Percentiles rank a stretch among this genome's conserved stretches.
Conservation (phyloP, 2,797 vertebrate species). For the Peromyscus aztecus region DNA sequence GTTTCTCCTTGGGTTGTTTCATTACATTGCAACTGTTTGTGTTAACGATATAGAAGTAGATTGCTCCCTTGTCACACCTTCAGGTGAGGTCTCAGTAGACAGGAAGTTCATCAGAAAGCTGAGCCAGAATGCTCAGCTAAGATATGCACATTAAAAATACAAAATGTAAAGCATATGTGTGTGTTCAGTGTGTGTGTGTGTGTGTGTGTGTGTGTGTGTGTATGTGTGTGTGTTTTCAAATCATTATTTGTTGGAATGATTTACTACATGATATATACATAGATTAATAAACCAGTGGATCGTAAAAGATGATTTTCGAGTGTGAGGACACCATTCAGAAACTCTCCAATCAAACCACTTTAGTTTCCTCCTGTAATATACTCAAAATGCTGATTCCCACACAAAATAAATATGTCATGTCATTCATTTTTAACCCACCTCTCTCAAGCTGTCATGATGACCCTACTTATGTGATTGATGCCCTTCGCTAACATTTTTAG, state of each 20-base stretch:
- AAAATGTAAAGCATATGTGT: background rate
- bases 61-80: background rate
- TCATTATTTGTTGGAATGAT: background rate
- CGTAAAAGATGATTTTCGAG: background rate
- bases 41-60: background rate
- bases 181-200: background rate
- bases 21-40: background rate
- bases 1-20: background rate
- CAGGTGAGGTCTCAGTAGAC: background rate
- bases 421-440: background rate
- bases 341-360: background rate
- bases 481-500: conserved; percentile 5
- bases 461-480: background rate
- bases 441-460: background rate
- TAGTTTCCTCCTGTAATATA: background rate
- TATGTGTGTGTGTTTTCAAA: background rate
- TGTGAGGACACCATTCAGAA: background rate
- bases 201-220: background rate
- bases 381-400: background rate
- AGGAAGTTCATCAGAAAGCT: background rate
- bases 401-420: background rate
- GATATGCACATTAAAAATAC: background rate
- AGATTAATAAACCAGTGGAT: background rate
- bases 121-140: background rate
- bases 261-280: background rate